phyloP scores from a whole-genome alignment of 2,888 invertebrate species.

The Drosophila quinaria region DNA sequence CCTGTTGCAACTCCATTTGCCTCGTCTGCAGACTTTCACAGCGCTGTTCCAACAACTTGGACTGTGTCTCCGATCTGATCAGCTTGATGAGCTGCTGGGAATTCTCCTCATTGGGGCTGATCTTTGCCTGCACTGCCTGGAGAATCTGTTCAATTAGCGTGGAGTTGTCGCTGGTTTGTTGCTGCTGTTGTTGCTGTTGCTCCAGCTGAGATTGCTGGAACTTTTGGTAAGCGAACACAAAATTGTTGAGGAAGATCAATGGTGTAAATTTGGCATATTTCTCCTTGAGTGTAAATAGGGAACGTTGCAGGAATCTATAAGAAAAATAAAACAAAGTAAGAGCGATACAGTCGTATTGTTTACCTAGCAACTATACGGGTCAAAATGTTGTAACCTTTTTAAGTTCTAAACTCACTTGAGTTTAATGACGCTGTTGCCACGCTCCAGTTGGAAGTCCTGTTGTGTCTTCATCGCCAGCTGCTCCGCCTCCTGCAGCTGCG shows the following conservation, averaged over 20 bases:
- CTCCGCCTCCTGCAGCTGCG: constrained; percentile 62
- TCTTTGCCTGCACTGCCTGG: constrained; percentile 46
- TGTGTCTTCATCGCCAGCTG: constrained; percentile 54
- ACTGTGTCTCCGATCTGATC: constrained; percentile 84
- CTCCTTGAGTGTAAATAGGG: constrained; percentile 76
- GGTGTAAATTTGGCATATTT: constrained; percentile 86
- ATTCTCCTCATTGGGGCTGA: constrained; percentile 52
- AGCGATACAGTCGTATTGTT: no score
- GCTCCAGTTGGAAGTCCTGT: constrained; percentile 75
- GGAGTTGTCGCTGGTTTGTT: constrained; percentile 30
- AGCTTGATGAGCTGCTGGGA: constrained; percentile 77
- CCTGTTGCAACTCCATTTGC: constrained; percentile 71
- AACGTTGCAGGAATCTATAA: constrained; percentile 81
- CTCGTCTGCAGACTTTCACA: constrained; percentile 71
- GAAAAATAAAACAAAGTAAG: background rate
- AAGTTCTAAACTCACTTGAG: constrained; percentile 74
- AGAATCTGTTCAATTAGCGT: constrained; percentile 41
- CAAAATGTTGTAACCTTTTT: no score
- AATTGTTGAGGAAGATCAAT: constrained; percentile 84
- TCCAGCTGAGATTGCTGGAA: constrained; percentile 60
- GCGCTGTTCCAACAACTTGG: constrained; percentile 80
- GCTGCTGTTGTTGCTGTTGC: constrained; percentile 33
- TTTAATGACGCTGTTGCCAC: constrained; percentile 77
- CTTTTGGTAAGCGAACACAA: constrained; percentile 81
- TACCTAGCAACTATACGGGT: no score